A percentile compares a stretch with the other conserved stretches of the same genome.
Conservation (phyloP, 2,113 vertebrate species). For the Phyllostomus discolor region DNA sequence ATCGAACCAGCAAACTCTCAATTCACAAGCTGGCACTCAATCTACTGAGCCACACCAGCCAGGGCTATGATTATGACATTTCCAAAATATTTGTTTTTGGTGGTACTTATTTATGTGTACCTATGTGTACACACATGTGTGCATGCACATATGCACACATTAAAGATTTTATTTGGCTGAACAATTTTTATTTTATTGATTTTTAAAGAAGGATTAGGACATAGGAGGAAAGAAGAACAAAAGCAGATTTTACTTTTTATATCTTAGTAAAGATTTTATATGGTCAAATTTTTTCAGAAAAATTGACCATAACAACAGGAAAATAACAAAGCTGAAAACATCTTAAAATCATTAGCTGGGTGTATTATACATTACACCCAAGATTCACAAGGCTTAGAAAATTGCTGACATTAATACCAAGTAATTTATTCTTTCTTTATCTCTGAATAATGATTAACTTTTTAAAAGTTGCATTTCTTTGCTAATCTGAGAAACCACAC, state of each 20-base stretch:
- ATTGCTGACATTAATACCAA: not conserved
- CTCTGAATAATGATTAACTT: slow-evolving; percentile 20
- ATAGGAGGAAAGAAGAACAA: not conserved
- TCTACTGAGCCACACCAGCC: too few relatives aligned
- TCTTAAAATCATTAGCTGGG: not conserved
- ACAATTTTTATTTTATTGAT: slow-evolving; percentile 19
- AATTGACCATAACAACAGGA: not conserved
- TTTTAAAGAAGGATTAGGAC: not conserved
- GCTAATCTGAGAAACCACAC: not conserved
- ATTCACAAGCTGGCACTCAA: too few relatives aligned
- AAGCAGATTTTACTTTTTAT: slow-evolving; percentile 1
- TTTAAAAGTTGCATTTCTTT: slow-evolving; percentile 35
- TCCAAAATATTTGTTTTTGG: not conserved
- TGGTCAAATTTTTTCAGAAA: not conserved
- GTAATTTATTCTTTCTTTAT: slow-evolving; percentile 17
- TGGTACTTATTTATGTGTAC: not conserved
- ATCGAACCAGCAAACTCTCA: too few relatives aligned
- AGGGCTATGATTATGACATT: not conserved
- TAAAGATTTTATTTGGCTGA: slow-evolving; percentile 23
- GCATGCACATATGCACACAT: not conserved
- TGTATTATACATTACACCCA: not conserved
- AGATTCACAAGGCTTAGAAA: not conserved
- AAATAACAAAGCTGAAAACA: not conserved
- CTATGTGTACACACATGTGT: not conserved
- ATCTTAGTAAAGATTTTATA: not conserved